Conservation (phyloP, 2,888 invertebrate species). For the Drosophila fungiperda region DNA sequence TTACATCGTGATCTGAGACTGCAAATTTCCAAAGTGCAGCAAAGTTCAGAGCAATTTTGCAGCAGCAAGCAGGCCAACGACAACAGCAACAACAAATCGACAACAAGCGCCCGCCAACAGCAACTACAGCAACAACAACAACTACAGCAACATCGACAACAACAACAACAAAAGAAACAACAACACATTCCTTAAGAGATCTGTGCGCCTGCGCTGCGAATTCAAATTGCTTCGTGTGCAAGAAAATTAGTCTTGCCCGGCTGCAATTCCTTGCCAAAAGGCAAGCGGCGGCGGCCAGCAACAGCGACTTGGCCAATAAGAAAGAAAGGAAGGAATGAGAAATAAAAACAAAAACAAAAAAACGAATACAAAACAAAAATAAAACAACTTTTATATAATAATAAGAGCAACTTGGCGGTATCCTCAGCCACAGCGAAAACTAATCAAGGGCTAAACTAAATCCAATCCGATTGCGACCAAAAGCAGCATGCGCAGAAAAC, state of each 20-base stretch:
- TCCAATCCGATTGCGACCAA: constrained; percentile 80
- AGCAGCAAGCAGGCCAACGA: constrained; percentile 43
- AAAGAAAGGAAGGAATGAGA: constrained; percentile 25
- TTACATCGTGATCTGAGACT: constrained; percentile 84
- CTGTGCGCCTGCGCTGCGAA: constrained; percentile 73
- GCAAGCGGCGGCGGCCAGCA: constrained; percentile 35
- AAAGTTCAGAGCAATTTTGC: constrained; percentile 84
- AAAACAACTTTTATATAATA: constrained; percentile 69
- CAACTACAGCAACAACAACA: constrained; percentile 55
- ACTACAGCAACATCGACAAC: constrained; percentile 21
- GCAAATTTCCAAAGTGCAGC: constrained; percentile 81
- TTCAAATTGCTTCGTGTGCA: constrained; percentile 84
- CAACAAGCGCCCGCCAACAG: constrained; percentile 56
- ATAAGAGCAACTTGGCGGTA: constrained; percentile 76
- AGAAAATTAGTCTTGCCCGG: constrained; percentile 84
- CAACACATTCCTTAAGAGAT: constrained; percentile 70
- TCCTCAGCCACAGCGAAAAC: constrained; percentile 78
- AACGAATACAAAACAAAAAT: constrained; percentile 27
- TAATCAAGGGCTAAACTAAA: constrained; percentile 85
- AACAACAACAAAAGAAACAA: constrained; percentile 29
- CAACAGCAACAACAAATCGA: constrained; percentile 54
- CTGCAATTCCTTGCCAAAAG: constrained; percentile 65
- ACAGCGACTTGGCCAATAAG: constrained; percentile 45
- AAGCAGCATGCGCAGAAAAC: constrained; percentile 67
- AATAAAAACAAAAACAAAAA: constrained; percentile 6